Base-by-base conservation (phyloP, 1,140 invertebrate genomes). In the Pachyrhynchus sulphureomaculatus region DNA sequence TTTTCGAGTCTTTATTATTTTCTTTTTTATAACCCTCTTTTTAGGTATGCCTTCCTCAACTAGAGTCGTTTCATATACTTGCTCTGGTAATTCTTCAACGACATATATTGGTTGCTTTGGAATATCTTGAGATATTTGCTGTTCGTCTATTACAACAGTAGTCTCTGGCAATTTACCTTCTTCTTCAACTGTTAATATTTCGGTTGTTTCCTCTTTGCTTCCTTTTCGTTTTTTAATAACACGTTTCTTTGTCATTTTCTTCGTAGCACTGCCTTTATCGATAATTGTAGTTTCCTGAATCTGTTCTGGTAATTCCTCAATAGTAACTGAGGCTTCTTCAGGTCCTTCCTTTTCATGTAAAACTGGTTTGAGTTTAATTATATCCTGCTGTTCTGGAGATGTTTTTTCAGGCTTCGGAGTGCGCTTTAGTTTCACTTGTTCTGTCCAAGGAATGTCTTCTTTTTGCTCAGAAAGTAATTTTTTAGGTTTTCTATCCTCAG, bases 371-470 rank as follows among this genome's bases (percentile, higher is more conserved):
- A 64, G 36, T 42, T 62, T 24, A 2, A 65, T n/a, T n/a, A n/a
- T n/a, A n/a, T n/a, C n/a, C n/a, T n/a, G n/a, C n/a, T n/a, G n/a
- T n/a, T n/a, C n/a, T n/a, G n/a, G n/a, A n/a, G n/a, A n/a, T n/a
- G n/a, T n/a, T n/a, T 73, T 45, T 72, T 72, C 41, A 24, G 74
- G 60, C 65, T 78, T 79, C 20, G 47, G 69, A 2, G 74, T 68
- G 62, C 71, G 75, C 60, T 79, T 80, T 4, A 81, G 39, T 17
- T 63, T 68, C 17, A 79, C 69, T 60, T 72, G 73, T 68, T 80
- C 70, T 10, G 72, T 79, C 78, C 79, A 80, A 10, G 49, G 49
- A 15, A 24, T 66, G 62, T 52, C 70, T 67, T 29, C 63, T 61
- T 26, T 64, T 54, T 15, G 72, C 72, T 33, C 65, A 32, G 72